These are phyloP conservation scores for Xenotilapia caudafasciata DNA, from an alignment of 2,113 vertebrate genomes.

Conservation along the genomic window DNA sequence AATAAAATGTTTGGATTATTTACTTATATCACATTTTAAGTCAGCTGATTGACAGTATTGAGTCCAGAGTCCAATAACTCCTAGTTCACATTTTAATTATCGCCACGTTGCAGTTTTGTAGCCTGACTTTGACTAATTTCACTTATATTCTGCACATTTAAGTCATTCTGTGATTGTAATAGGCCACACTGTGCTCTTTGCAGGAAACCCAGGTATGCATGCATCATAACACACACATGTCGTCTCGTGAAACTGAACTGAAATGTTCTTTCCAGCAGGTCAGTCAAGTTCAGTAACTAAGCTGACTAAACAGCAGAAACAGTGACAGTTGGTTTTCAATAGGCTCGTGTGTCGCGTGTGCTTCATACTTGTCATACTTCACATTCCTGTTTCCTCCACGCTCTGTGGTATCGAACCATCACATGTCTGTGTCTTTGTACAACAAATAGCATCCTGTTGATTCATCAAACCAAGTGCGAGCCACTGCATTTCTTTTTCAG, in stretches of 20 bases:
- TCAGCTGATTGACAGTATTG: background rate
- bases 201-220: background rate
- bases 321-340: background rate
- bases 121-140: background rate
- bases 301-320: background rate
- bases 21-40: background rate
- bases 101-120: background rate
- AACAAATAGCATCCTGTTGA: background rate
- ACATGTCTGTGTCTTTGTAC: background rate
- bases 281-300: background rate
- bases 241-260: fast-evolving
- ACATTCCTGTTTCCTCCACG: background rate
- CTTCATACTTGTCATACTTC: background rate
- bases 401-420: background rate
- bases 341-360: background rate
- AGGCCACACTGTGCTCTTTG: background rate
- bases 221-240: fast-evolving
- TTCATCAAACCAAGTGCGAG: background rate
- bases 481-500: background rate
- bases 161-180: background rate
- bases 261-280: background rate
- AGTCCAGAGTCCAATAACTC: background rate
- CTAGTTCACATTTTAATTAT: background rate
- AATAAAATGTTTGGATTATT: background rate
- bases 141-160: background rate